Conservation (phyloP, 2,888 invertebrate genomes). For the Trichacis sp. region DNA sequence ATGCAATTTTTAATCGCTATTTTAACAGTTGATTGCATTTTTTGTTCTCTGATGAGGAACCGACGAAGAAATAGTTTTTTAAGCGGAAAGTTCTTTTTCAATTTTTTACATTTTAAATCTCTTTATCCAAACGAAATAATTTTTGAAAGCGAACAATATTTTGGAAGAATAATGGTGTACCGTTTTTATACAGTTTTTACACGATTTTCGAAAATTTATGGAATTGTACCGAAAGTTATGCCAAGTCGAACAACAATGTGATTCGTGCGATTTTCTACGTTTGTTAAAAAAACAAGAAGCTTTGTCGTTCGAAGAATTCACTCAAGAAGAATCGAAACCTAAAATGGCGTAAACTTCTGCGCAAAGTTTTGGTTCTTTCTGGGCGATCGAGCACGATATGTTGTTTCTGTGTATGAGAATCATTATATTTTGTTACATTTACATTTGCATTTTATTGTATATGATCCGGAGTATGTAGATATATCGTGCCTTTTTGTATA, state of each 20-base stretch:
- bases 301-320: not conserved
- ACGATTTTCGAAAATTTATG: conserved; percentile 4
- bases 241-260: not conserved
- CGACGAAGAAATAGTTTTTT: not conserved
- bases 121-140: not conserved
- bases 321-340: not conserved
- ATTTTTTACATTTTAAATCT: not conserved
- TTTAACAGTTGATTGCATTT: not conserved
- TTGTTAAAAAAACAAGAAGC: not conserved
- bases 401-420: conserved; percentile 48
- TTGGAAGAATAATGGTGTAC: not conserved
- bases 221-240: conserved; percentile 1
- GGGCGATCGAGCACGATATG: conserved; percentile 31
- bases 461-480: conserved; percentile 66
- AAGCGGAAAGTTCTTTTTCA: not conserved
- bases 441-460: conserved; percentile 59
- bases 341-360: no score
- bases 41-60: not conserved
- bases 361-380: not conserved
- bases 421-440: conserved; percentile 56
- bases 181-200: conserved; percentile 4
- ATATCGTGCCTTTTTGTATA: conserved; percentile 68
- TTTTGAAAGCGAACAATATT: not conserved
- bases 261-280: conserved; percentile 1
- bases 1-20: not conserved